Base-by-base conservation (phyloP, 2,113 vertebrate genomes). In the Elanoides forficatus region DNA sequence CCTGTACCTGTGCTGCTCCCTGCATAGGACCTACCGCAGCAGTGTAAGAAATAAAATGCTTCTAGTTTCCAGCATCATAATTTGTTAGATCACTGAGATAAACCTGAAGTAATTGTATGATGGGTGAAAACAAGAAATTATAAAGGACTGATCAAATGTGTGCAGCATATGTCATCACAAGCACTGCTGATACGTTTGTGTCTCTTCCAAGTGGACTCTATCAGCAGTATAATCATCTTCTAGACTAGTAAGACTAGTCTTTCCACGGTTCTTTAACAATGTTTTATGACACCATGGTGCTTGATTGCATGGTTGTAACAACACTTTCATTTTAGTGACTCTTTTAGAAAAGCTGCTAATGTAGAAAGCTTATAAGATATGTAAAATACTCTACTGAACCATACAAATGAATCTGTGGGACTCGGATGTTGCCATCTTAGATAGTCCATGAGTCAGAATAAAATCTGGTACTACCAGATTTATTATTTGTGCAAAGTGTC, bases 401-500 rank as follows among this genome's bases (percentile, higher is more conserved):
- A 96, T 75, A 96, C 90, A 94, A 95, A 96, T 96, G 78, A 96
- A 75, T 67, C 93, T 95, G 93, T 94, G 96, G 79, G 96, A 96
- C 92, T 86, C 90, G 38, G 52, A 68, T 53, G 53, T 86, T 96
- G 87, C 92, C 81, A 90, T 85, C 74, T 94, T 26, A 95, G 91
- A 95, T 94, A 96, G 95, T 70, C 81, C 66, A 12, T 93, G 93
- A 97, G 81, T 97, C 95, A 96, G 92, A 96, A 85, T 65, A 68
- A 94, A 92, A 97, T 90, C 93, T 90, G 27, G 92, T 95, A 95
- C 68, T 90, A 95, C 95, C 88, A 94, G 92, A 86, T 95, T 59
- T 84, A 78, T 90, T 96, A 86, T 92, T 97, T 89, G 86, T 91
- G 91, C 90, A 60, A 94, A 97, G 84, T 87, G 80, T 85, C 92